phyloP scores from a whole-genome alignment of 2,113 vertebrate species.

The Emydura subglobosa region DNA sequence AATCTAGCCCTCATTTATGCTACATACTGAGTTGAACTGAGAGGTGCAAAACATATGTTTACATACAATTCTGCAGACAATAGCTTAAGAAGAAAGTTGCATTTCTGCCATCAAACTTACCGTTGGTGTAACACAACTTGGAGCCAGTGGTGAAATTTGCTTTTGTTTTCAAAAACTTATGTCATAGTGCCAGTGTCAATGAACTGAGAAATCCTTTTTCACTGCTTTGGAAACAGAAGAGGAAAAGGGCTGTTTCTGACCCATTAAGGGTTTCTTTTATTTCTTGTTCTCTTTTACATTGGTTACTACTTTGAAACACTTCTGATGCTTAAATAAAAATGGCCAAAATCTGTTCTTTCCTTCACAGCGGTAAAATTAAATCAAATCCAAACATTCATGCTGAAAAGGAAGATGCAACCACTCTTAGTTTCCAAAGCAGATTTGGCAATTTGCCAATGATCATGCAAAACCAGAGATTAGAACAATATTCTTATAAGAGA shows the following conservation, averaged over 20 bases:
- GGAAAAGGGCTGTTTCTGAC: background rate
- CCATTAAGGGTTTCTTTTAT: conserved; percentile 17
- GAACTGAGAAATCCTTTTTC: background rate
- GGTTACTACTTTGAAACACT: conserved; percentile 13
- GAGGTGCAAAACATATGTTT: background rate
- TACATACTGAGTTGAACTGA: background rate
- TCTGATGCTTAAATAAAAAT: conserved; percentile 27
- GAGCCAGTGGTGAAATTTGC: conserved; percentile 40
- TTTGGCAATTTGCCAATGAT: background rate
- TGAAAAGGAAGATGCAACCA: background rate
- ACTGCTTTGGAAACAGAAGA: conserved; percentile 31
- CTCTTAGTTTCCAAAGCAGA: background rate
- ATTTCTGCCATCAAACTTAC: conserved; percentile 40
- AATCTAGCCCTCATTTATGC: too few species aligned
- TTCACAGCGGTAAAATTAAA: background rate
- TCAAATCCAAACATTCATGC: background rate
- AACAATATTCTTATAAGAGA: fast-evolving
- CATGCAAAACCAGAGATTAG: background rate
- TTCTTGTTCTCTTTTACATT: background rate
- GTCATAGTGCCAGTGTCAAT: conserved; percentile 52
- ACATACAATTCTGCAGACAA: conserved; percentile 29
- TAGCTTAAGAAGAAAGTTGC: conserved; percentile 35
- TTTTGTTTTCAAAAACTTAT: conserved; percentile 4
- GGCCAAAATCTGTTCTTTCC: background rate
- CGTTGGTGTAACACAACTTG: conserved; percentile 43